Conservation (phyloP, 2,797 vertebrate genomes). For the Oceanodroma leucorhoa region DNA sequence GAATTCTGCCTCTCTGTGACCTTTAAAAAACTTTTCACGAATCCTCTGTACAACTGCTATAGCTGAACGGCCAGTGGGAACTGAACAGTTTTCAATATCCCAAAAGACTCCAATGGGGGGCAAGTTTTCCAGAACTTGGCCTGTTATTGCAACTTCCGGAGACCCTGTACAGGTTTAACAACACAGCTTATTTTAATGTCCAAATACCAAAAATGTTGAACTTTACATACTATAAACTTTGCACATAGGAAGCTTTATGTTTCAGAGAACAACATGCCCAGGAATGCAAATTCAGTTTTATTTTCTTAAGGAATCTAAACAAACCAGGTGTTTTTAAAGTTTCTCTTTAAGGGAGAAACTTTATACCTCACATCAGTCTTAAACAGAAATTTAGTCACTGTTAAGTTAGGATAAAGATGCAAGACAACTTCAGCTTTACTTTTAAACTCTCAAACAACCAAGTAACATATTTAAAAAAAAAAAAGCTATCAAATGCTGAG, state of each 20-base stretch:
- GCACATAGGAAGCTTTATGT: background rate
- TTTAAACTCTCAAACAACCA: background rate
- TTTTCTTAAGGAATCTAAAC: background rate
- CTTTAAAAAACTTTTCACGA: constrained; percentile 92
- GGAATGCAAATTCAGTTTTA: background rate
- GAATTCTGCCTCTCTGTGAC: constrained; percentile 96
- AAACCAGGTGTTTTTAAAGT: background rate
- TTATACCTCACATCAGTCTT: background rate
- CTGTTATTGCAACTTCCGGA: constrained; percentile 77
- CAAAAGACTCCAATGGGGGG: constrained; percentile 97
- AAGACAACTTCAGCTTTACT: background rate
- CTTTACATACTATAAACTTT: background rate
- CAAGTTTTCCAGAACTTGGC: constrained; percentile 86
- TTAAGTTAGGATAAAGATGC: background rate
- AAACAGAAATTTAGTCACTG: background rate
- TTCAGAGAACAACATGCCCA: background rate
- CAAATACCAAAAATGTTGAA: background rate
- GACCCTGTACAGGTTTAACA: constrained; percentile 77
- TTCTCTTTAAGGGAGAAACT: background rate
- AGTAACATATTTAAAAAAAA: accelerated
- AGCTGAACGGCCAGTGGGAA: constrained; percentile 93
- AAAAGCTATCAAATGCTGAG: background rate
- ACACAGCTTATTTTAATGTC: background rate
- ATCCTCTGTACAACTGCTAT: constrained; percentile 91
- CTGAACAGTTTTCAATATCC: constrained; percentile 98